These are phyloP conservation scores for Pteruthius melanotis DNA, from an alignment of 2,113 vertebrate genomes.

Conservation along the genomic window DNA sequence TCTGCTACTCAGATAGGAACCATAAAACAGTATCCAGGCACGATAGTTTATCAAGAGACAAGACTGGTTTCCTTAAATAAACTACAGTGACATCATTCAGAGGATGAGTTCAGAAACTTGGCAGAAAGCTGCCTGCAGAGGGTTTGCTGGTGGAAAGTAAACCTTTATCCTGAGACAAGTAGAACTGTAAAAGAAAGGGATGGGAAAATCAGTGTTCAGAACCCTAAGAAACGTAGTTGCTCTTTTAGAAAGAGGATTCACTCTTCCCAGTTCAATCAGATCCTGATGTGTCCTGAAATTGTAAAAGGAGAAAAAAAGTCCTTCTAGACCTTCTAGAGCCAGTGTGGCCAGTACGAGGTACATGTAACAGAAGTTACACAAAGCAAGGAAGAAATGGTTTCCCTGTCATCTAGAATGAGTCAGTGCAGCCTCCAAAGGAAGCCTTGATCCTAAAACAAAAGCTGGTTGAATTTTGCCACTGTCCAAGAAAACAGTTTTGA, in stretches of 20 bases:
- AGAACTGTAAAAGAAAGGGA: not conserved
- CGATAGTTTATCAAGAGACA: conserved; percentile 73
- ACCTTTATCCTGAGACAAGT: not conserved
- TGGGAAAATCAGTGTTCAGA: not conserved
- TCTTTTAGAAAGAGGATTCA: not conserved
- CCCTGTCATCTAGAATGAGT: not conserved
- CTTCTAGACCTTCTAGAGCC: not conserved
- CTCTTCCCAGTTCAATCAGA: not conserved
- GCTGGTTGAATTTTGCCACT: not conserved
- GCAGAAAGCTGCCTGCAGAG: conserved; percentile 2
- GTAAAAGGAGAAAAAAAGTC: not conserved
- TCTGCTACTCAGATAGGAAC: conserved; percentile 47
- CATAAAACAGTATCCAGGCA: conserved; percentile 66
- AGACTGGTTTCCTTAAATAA: conserved; percentile 76
- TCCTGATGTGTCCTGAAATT: not conserved
- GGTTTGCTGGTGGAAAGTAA: conserved; percentile 23
- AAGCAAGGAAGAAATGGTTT: not conserved
- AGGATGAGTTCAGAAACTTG: conserved; percentile 54
- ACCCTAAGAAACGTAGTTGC: not conserved
- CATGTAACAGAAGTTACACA: not conserved
- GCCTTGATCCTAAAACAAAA: not conserved
- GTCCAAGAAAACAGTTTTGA: not conserved
- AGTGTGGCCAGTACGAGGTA: not conserved
- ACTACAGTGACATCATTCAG: conserved; percentile 73
- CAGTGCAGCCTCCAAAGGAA: not conserved